Percentiles rank a stretch among this genome's conserved stretches.
These are phyloP conservation scores for Pitangus sulphuratus DNA, from an alignment of 2,797 vertebrate genomes.

Conservation along the genomic window DNA sequence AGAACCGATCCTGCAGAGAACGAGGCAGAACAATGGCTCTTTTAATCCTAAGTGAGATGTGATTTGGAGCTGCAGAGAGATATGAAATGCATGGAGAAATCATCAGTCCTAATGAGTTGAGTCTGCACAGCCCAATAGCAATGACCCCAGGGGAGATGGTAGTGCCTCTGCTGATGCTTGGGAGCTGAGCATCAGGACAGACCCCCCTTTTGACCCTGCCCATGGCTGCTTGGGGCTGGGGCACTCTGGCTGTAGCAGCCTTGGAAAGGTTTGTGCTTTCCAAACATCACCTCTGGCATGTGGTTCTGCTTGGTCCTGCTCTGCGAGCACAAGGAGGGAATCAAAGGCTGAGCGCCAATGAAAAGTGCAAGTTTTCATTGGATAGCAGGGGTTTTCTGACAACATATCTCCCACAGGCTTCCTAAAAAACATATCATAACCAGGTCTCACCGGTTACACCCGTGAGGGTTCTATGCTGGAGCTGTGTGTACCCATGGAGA, in stretches of 20 bases:
- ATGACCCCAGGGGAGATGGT: neutral
- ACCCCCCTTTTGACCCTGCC: neutral
- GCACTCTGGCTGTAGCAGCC: neutral
- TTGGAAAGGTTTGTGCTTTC: neutral
- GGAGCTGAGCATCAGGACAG: neutral
- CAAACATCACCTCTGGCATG: neutral
- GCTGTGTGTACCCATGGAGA: neutral
- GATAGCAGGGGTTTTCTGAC: neutral
- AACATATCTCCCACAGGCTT: neutral
- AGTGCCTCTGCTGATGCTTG: neutral
- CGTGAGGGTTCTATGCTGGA: neutral
- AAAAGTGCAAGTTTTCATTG: neutral
- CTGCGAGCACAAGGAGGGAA: neutral
- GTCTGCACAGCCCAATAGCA: neutral
- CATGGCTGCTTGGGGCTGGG: rapidly evolving
- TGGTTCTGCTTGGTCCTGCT: neutral
- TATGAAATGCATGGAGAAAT: neutral
- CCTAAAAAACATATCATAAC: neutral
- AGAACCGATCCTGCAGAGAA: neutral
- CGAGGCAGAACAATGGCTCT: rapidly evolving
- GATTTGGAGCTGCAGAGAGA: neutral
- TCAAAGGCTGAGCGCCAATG: neutral
- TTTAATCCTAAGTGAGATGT: neutral
- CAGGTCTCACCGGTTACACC: neutral
- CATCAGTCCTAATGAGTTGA: rapidly evolving